Conservation (phyloP, 2,113 vertebrate species). For the Cygnus buccinator region DNA sequence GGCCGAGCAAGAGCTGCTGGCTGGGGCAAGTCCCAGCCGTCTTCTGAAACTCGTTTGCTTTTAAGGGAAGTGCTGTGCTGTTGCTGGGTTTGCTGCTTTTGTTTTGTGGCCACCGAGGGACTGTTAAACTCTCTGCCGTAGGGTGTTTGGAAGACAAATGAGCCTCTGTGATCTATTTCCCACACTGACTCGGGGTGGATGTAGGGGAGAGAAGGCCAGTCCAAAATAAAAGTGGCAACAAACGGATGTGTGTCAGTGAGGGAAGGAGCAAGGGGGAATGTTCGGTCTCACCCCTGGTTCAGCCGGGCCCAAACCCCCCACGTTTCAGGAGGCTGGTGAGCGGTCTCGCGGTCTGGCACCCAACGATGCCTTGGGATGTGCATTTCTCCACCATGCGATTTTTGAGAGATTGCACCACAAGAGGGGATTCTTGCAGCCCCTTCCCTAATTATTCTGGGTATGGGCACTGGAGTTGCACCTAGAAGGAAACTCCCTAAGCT, state of each 20-base stretch:
- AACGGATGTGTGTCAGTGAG: background rate
- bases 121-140: background rate
- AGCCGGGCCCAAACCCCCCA: background rate
- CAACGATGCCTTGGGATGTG: background rate
- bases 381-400: background rate
- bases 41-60: background rate
- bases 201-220: background rate
- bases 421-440: background rate
- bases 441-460: background rate
- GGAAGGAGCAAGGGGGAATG: background rate
- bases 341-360: background rate
- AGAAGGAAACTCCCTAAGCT: background rate
- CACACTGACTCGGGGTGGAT: background rate
- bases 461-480: background rate
- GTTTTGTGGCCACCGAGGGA: background rate
- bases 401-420: background rate
- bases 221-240: background rate
- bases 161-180: background rate
- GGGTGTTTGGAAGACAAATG: background rate
- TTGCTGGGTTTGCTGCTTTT: background rate
- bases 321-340: accelerated
- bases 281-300: accelerated
- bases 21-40: background rate
- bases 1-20: background rate
- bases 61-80: background rate